Evolutionary conservation across 2,113 vertebrate species (phyloP).

Genomic region (Nansenia antarctica): DNA sequence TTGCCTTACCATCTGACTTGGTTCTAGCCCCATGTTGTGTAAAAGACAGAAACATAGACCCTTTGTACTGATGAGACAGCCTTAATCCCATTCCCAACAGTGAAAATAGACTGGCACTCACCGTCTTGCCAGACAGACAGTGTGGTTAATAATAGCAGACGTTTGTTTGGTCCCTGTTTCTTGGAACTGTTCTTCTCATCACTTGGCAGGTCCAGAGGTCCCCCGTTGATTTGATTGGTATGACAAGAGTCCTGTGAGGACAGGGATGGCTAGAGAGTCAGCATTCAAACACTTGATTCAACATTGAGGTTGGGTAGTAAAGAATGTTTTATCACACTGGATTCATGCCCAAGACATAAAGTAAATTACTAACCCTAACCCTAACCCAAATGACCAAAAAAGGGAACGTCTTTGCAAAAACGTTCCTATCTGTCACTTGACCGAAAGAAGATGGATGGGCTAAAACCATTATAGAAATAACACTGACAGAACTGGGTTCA

Average conservation of each 20-base stretch:
- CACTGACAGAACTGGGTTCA: not conserved
- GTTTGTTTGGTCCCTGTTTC: slow-evolving; percentile 49
- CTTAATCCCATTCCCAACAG: slow-evolving; percentile 45
- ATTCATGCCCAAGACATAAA: not conserved
- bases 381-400: no score
- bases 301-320: not conserved
- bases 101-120: slow-evolving; percentile 41
- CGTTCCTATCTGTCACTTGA: not conserved
- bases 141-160: slow-evolving; percentile 62
- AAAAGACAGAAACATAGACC: not conserved
- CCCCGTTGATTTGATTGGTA: no score
- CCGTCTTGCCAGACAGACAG: slow-evolving; percentile 44
- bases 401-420: no score
- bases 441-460: not conserved
- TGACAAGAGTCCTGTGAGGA: not conserved
- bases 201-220: slow-evolving; percentile 34
- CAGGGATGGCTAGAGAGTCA: not conserved
- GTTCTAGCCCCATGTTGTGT: not conserved
- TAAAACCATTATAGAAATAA: not conserved
- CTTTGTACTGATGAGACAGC: slow-evolving; percentile 34
- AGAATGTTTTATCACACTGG: not conserved
- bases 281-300: not conserved
- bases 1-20: slow-evolving; percentile 3
- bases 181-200: slow-evolving; percentile 33
- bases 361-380: no score